phyloP scores from a whole-genome alignment of 2,888 invertebrate genomes.

The Diarsia mendica region DNA sequence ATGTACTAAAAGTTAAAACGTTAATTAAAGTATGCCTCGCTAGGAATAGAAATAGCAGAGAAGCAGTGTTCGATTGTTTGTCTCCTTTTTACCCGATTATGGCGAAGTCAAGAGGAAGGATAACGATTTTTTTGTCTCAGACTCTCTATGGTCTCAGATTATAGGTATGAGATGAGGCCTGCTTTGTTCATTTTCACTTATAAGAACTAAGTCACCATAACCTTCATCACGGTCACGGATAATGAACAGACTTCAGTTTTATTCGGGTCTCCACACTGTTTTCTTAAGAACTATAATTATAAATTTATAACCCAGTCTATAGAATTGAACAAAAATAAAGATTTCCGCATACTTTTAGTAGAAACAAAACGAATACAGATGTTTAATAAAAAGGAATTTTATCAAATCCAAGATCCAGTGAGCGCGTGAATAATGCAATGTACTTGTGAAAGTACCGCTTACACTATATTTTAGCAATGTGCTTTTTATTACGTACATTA shows the following conservation, averaged over 20 bases:
- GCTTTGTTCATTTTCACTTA: neutral
- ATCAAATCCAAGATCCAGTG: conserved; percentile 50
- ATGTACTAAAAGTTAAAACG: neutral
- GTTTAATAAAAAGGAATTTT: conserved; percentile 39
- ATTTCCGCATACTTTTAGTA: conserved; percentile 7
- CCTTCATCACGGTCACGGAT: neutral
- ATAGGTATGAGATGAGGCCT: neutral
- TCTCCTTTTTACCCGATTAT: neutral
- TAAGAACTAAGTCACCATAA: conserved; percentile 4
- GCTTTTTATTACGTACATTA: conserved; percentile 24
- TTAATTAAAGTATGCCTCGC: no score
- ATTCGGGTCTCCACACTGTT: neutral
- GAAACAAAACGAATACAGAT: conserved; percentile 6
- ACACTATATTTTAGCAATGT: conserved; percentile 45
- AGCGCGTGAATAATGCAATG: conserved; percentile 43
- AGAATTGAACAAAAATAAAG: neutral
- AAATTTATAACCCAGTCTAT: neutral
- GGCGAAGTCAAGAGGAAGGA: no score
- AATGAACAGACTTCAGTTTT: neutral
- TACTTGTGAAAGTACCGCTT: conserved; percentile 58
- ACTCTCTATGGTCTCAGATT: neutral
- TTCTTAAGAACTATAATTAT: neutral
- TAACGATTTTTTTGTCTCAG: no score
- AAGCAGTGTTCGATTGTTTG: neutral
- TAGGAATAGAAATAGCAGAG: neutral